A percentile compares a stretch with the other conserved stretches of the same genome.
Conservation (phyloP, 1,140 invertebrate species). For the Pararge aegeria region DNA sequence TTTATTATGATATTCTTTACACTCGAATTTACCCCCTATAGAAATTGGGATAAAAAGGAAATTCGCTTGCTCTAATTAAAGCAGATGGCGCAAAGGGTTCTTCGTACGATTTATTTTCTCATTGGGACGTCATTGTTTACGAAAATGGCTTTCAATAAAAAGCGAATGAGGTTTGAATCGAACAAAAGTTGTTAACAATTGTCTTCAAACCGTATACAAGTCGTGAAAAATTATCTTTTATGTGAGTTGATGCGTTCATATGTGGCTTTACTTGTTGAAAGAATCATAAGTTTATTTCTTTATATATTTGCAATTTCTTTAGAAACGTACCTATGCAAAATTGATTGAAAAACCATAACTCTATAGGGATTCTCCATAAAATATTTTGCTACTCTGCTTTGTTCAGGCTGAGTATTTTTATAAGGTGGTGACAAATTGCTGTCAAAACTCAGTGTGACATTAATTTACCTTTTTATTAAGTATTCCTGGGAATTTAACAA, state of each 20-base stretch:
- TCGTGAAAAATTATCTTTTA: constrained; percentile 18
- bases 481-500: too few relatives aligned
- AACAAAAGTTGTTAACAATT: constrained; percentile 45
- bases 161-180: constrained; percentile 31
- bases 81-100: constrained; percentile 29
- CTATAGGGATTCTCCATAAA: too few relatives aligned
- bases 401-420: too few relatives aligned
- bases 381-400: too few relatives aligned
- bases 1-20: neutral
- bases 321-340: too few relatives aligned
- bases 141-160: constrained; percentile 37
- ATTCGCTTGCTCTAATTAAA: constrained; percentile 28
- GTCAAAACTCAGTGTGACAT: too few relatives aligned
- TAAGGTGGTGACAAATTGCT: too few relatives aligned
- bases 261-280: too few relatives aligned
- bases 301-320: too few relatives aligned
- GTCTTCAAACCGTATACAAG: constrained; percentile 18
- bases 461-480: too few relatives aligned
- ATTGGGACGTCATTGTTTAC: constrained; percentile 34
- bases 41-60: constrained; percentile 10
- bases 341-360: too few relatives aligned
- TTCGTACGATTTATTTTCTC: constrained; percentile 37
- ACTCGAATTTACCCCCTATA: constrained; percentile 17
- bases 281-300: too few relatives aligned
- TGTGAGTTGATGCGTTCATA: neutral